A percentile compares a stretch with the other conserved stretches of the same genome.
Evolutionary conservation across 2,797 vertebrate genomes (phyloP).

Genomic region (Eospalax fontanierii): DNA sequence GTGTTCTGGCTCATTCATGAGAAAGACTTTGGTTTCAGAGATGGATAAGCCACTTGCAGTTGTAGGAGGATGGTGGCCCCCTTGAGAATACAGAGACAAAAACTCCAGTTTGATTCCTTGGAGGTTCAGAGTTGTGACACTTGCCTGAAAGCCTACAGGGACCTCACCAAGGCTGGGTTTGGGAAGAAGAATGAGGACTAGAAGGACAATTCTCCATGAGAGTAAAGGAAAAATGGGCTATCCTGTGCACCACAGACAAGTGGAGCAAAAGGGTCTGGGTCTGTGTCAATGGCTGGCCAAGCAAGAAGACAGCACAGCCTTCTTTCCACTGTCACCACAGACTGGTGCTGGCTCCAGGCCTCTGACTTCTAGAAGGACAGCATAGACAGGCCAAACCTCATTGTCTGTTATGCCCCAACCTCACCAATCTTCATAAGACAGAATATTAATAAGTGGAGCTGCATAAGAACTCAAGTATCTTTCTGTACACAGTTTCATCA

Average conservation of each 20-base stretch:
- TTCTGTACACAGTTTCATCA: conserved; percentile 30
- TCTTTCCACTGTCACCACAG: background rate
- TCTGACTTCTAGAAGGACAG: background rate
- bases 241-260: background rate
- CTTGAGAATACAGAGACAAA: background rate
- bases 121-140: background rate
- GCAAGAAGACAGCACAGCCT: background rate
- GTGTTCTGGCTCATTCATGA: background rate
- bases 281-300: no score
- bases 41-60: background rate
- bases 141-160: background rate
- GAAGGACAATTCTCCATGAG: background rate
- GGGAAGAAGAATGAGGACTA: background rate
- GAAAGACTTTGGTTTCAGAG: background rate
- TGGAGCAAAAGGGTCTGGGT: accelerated
- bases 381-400: background rate
- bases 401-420: background rate
- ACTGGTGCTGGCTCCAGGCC: background rate
- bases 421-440: background rate
- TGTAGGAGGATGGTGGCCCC: background rate
- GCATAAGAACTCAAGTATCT: conserved; percentile 48
- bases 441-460: conserved; percentile 15
- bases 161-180: background rate
- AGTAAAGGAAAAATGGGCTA: background rate
- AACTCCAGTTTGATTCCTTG: background rate